phyloP scores from a whole-genome alignment of 2,113 vertebrate genomes.

The mouse (Mus musculus) region GRCm39 chr2:107671501-107672000 shows the following conservation, averaged over 20 bases:
- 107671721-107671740: background rate
- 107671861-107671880: background rate
- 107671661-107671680: slow-evolving; percentile 23
- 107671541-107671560: background rate
- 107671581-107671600: background rate
- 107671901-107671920: background rate
- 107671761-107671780: background rate
- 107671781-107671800: background rate
- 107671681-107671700: background rate
- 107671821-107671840: slow-evolving; percentile 49
- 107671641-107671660: background rate
- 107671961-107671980: background rate
- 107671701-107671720: background rate
- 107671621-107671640: background rate
- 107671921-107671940: background rate
- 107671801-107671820: slow-evolving; percentile 7
- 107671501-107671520: background rate
- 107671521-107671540: background rate
- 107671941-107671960: background rate
- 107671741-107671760: background rate
- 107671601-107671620: background rate
- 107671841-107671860: background rate
- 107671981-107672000: background rate
- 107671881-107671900: background rate
- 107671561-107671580: background rate